These are phyloP conservation scores for Drosophila novamexicana DNA, from an alignment of 1,140 invertebrate genomes.

Conservation along the genomic window DNA sequence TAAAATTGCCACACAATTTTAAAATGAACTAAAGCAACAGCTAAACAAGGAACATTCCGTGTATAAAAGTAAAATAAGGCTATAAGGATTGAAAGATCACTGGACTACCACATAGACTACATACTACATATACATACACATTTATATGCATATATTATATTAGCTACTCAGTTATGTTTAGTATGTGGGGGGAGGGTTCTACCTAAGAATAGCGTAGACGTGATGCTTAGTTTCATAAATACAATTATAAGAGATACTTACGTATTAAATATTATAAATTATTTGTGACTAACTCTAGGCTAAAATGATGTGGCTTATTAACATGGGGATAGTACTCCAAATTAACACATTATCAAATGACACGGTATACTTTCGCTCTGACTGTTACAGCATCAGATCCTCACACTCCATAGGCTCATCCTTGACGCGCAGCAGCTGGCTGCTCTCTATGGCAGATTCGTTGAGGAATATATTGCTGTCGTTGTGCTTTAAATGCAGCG, in stretches of 20 bases:
- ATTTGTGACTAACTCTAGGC: conserved; percentile 22
- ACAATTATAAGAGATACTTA: conserved; percentile 27
- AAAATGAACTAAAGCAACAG: conserved; percentile 24
- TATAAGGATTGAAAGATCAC: conserved; percentile 32
- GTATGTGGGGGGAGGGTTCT: not conserved
- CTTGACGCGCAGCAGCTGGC: conserved; percentile 46
- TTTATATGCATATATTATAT: conserved; percentile 14
- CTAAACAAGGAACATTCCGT: conserved; percentile 40
- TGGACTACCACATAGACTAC: conserved; percentile 19
- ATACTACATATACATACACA: conserved; percentile 13
- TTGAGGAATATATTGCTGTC: conserved; percentile 72
- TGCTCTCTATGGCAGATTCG: conserved; percentile 47
- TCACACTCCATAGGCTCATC: conserved; percentile 64
- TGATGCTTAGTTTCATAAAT: conserved; percentile 26
- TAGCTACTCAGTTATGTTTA: conserved; percentile 24
- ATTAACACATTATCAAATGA: conserved; percentile 25
- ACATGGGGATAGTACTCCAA: conserved; percentile 7
- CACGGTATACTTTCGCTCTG: conserved; percentile 8
- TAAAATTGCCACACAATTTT: conserved; percentile 12
- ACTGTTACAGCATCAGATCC: conserved; percentile 56
- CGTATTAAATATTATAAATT: conserved; percentile 6
- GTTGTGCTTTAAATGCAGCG: conserved; percentile 58
- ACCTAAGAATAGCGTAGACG: conserved; percentile 25
- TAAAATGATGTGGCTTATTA: conserved; percentile 38
- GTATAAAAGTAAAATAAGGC: conserved; percentile 20